Conservation (phyloP, 2,888 invertebrate species). For the Meghimatium bilineatum region DNA sequence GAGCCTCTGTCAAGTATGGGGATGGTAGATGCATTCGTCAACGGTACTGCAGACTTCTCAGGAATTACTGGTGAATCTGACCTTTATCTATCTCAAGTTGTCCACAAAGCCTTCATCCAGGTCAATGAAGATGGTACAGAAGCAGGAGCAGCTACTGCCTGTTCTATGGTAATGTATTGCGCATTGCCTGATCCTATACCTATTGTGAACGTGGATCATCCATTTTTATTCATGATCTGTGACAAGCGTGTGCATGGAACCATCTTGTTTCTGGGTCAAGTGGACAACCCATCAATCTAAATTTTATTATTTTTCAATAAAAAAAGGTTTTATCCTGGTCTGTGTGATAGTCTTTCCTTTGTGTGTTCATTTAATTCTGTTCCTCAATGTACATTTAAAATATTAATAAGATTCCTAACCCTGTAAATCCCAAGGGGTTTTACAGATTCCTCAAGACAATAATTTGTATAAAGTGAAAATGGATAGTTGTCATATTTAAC, state of each 20-base stretch:
- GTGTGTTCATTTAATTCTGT: no score
- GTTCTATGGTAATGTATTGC: constrained; percentile 28
- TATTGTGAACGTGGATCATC: constrained; percentile 63
- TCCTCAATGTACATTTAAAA: no score
- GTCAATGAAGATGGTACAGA: constrained; percentile 75
- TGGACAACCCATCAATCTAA: constrained; percentile 20
- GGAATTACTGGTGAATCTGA: constrained; percentile 62
- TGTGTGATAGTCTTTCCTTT: no score
- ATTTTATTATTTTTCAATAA: no score
- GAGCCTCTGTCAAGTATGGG: constrained; percentile 61
- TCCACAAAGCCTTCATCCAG: constrained; percentile 75
- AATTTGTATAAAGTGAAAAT: no score
- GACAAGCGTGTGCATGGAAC: constrained; percentile 52
- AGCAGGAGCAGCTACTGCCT: constrained; percentile 72
- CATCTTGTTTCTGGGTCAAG: constrained; percentile 29
- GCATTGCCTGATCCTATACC: not conserved
- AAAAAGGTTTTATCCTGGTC: no score
- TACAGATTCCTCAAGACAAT: no score
- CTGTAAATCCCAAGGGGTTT: no score
- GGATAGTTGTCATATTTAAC: no score
- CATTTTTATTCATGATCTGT: constrained; percentile 71
- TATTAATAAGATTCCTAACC: no score
- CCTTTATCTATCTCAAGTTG: constrained; percentile 66
- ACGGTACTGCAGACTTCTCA: constrained; percentile 67
- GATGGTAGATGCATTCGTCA: constrained; percentile 65